Base-by-base conservation (phyloP, 2,797 vertebrate genomes). In the Chloroceryle inda region DNA sequence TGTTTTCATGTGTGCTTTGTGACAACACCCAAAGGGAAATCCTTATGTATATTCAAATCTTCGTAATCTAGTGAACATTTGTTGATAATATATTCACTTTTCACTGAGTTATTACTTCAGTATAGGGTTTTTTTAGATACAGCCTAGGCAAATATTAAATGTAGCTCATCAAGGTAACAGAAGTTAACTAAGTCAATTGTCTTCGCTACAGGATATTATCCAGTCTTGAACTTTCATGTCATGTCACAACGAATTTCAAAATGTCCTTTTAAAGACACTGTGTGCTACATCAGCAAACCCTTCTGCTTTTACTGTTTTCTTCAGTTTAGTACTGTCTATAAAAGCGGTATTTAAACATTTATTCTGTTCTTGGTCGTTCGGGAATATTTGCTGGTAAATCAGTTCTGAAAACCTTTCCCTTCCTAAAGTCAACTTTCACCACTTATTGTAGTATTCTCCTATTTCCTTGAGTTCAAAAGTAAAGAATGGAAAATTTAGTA, bases 21-120 rank as follows among this genome's bases (percentile, higher is more conserved):
- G 56, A 55, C 47, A 82, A 91, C 47, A 52, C 33, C 23, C 53
- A 81, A 92, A 92, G 42, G 47, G 26, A 91, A 92, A 78, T 78
- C 33, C 69, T 52, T 49, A 84, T 78, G 49, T 58, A 68, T 75
- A 85, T 81, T 91, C 33, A 91, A 69, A 88, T 78, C 45, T 91
- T 49, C 56, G 50, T 68, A 91, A 80, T 42, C 56, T 61, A 71
- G 67, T 45, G 62, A 85, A 85, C 61, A 62, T 73, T 80, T 84
- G 50, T 47, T 88, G 62, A 83, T 95, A 78, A 95, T 79, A 49
- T 35, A 89, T 68, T 61, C 77, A 26, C 11, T 68, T 92, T 94
- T 64, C 59, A 80, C 31, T n/a, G 27, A 72, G 14, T 62, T 85
- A 73, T 58, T 85, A 53, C 19, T 61, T 91, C 38, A 68, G 42